Evolutionary conservation across 2,797 vertebrate species (phyloP).

Genomic region (Macrochelys suwanniensis): DNA sequence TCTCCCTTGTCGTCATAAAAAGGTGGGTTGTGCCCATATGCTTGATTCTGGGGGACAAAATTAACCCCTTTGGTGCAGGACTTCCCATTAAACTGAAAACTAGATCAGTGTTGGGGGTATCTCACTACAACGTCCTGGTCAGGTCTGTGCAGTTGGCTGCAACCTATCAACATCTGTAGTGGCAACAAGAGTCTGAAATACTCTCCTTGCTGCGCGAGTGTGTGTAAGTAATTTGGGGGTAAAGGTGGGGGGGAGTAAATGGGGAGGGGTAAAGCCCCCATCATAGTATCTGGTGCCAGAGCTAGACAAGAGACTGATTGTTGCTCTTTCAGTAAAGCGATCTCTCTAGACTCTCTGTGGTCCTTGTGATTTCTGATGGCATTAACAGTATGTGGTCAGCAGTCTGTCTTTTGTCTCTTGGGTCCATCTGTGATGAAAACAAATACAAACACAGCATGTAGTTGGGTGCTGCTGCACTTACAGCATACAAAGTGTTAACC

Average conservation of each 20-base stretch:
- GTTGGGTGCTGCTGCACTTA: background rate
- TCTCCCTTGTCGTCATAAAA: background rate
- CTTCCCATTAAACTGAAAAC: background rate
- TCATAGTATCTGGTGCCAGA: background rate
- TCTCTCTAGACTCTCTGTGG: background rate
- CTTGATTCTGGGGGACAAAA: background rate
- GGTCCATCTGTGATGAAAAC: background rate
- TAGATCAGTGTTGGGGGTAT: background rate
- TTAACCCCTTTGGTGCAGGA: background rate
- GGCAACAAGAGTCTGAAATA: background rate
- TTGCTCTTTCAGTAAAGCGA: background rate
- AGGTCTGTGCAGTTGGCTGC: background rate
- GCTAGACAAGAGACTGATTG: background rate
- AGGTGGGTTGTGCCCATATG: background rate
- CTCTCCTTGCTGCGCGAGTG: accelerated
- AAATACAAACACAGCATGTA: accelerated
- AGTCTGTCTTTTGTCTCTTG: accelerated
- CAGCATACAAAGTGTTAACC: background rate
- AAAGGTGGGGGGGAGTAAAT: background rate
- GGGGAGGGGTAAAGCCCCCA: background rate
- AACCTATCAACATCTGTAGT: background rate
- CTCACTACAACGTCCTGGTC: background rate
- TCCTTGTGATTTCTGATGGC: background rate
- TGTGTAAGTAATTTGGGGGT: background rate
- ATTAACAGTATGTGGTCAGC: background rate